Evolutionary conservation across 2,113 vertebrate species (phyloP), one percentile per base, ranked within the genome.

Genomic region (Mohoua ochrocephala): DNA sequence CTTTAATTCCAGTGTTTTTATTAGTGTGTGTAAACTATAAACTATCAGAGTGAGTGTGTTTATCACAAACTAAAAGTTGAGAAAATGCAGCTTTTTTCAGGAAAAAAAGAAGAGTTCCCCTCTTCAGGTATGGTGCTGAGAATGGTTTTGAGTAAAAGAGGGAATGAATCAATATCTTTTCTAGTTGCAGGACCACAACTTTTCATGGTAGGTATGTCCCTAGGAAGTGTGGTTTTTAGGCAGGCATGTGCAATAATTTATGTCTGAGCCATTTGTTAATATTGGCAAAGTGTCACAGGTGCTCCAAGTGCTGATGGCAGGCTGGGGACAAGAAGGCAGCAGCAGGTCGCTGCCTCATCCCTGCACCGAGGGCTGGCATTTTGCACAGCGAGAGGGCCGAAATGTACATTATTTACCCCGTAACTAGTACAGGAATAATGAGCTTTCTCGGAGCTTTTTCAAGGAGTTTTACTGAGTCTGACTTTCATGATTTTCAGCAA

Each of bases 211-310:
- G n/a, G 15, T 84, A 63, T 22, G 49, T 95, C 68, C 84, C 30
- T 78, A 64, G 77, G 89, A 91, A 92, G 69, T 1, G 0, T 33
- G 47, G 39, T 28, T 87, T 95, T 91, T 78, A 59, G 69, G 69
- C n/a, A 82, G 69, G 69, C 47, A 23, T 64, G 57, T 91, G 57
- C 76, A 87, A 44, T 95, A 91, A 78, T 93, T 94, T 94, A 41
- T 83, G 60, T 78, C 80, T 67, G 73, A 93, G 53, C 64, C 91
- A 81, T 96, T 95, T 82, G 86, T 93, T 95, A 92, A 50, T 93
- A 91, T 82, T 75, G 80, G 86, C 80, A 56, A 93, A 89, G 44
- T 16, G 18, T 96, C 91, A 75, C 9, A 4, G 64, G 71, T 84
- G 64, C 76, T 89, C n/a, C 14, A 27, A 63, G 39, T 60, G 69